These are phyloP conservation scores for Pollimyrus isidori DNA, from an alignment of 2,113 vertebrate genomes.

Conservation along the genomic window DNA sequence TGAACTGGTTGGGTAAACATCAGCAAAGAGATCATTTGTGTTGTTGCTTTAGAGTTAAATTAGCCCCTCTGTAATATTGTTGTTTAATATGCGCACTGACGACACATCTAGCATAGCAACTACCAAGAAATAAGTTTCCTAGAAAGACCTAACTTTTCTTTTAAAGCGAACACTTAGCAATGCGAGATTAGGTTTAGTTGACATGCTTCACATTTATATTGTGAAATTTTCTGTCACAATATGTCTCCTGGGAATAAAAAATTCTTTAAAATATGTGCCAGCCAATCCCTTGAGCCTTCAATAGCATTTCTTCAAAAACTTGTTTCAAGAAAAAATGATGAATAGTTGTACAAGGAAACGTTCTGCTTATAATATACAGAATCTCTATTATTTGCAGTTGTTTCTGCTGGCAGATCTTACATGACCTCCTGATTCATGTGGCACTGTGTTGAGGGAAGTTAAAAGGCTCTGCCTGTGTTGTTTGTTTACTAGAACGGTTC, in stretches of 20 bases:
- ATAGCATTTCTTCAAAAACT: background rate
- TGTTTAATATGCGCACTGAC: background rate
- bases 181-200: background rate
- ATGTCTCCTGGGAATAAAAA: background rate
- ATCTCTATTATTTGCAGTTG: background rate
- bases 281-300: background rate
- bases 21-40: background rate
- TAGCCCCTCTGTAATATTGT: background rate
- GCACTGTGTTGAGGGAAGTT: background rate
- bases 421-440: background rate
- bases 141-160: background rate
- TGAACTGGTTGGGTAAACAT: background rate
- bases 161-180: background rate
- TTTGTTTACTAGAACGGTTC: background rate
- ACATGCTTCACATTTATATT: background rate
- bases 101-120: background rate
- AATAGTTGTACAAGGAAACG: background rate
- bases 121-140: background rate
- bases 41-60: background rate
- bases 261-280: background rate
- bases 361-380: background rate
- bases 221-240: background rate
- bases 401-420: background rate
- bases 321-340: background rate
- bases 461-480: background rate